Evolutionary conservation across 2,888 invertebrate species (phyloP), one percentile per base, ranked within the genome.

Genomic region (Eulithis testata): DNA sequence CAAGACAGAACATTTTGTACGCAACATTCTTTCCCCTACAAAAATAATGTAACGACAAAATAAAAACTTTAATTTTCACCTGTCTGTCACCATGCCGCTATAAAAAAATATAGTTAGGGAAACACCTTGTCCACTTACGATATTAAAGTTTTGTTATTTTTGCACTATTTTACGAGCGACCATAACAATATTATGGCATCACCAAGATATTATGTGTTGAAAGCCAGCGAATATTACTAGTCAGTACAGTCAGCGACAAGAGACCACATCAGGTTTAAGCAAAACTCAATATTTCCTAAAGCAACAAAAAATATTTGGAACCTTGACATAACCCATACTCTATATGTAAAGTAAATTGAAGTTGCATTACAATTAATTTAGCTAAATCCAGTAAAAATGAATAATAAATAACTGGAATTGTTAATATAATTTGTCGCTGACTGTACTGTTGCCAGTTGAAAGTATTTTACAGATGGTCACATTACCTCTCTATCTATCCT

Each of bases 181-280:
- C 69, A 69, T 73, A 70, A 74, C 65, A 50, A 67, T 74, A 60
- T 69, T 68, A 71, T 69, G 57, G 69, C 65, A 63, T 66, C 63
- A 53, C 51, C 60, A 60, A 66, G 56, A 56, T 56, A 57, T 59
- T 58, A 63, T 45, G 56, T 63, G 63, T 64, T 64, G 55, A 60
- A 51, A 64, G 57, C 58, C 40, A 53, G 59, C 37, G 59, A 43
- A 64, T 59, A 55, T 54, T 59, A 36, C 49, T 59, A 37, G 50
- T 14, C 7, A 2, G 8, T 58, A 52, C 27, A 27, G 11, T 47
- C 11, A 47, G 47, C 47, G 47, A 47, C 47, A 47, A 7, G 12
- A 47, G 47, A 47, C 5, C 12, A 12, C 14, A 0, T 47, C 12
- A 47, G 12, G 47, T 40, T 11, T 8, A 40, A 40, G 40, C 31